phyloP scores from a whole-genome alignment of 2,888 invertebrate species.

The Zygaena filipendulae region DNA sequence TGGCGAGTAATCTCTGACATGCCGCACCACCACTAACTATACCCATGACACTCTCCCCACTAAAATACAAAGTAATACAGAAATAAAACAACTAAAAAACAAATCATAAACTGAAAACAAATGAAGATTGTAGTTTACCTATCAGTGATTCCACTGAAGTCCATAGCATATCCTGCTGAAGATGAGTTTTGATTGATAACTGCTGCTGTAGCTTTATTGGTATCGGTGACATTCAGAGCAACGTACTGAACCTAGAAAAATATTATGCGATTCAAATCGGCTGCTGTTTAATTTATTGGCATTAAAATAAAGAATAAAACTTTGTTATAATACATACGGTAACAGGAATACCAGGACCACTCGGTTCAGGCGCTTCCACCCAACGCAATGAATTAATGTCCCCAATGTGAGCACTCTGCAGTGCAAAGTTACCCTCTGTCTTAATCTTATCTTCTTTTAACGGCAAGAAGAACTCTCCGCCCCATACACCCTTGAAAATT shows the following conservation, averaged over 20 bases:
- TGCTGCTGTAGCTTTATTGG: too few species aligned
- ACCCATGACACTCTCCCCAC: conserved; percentile 74
- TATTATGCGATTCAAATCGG: background rate
- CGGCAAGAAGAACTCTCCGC: too few species aligned
- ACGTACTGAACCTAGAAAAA: conserved; percentile 28
- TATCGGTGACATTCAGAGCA: too few species aligned
- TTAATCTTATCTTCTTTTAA: conserved; percentile 15
- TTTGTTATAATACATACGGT: conserved; percentile 21
- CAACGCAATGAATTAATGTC: conserved; percentile 28
- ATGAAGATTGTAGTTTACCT: too few species aligned
- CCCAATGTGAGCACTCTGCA: conserved; percentile 20
- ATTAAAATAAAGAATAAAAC: background rate
- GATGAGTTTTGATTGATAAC: too few species aligned
- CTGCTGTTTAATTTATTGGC: background rate
- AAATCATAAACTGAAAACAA: too few species aligned
- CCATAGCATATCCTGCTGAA: conserved; percentile 25
- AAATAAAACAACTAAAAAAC: background rate
- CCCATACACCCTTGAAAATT: conserved; percentile 21
- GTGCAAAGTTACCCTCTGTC: conserved; percentile 10
- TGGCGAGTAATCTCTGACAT: conserved; percentile 58
- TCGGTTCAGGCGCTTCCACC: conserved; percentile 21
- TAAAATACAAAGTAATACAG: conserved; percentile 18
- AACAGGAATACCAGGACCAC: conserved; percentile 22
- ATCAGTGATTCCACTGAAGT: conserved; percentile 37
- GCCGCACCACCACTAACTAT: conserved; percentile 58